Conservation (phyloP, 2,797 vertebrate genomes). For the Sebastes vulpes region DNA sequence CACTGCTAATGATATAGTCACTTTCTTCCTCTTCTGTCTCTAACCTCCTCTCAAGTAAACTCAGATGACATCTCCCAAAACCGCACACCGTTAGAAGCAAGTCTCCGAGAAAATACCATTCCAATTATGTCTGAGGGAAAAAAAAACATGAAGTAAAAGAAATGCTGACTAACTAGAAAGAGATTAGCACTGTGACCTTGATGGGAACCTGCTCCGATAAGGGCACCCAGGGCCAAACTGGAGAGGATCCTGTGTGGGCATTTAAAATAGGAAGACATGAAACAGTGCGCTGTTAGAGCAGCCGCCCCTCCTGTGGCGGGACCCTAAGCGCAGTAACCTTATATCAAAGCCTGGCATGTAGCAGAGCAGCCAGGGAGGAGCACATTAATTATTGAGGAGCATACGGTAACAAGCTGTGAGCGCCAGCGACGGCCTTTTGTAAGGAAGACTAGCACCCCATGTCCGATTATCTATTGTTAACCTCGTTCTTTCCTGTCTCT, state of each 20-base stretch:
- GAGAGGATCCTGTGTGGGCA: conserved; percentile 20
- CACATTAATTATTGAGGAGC: conserved; percentile 86
- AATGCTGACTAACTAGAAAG: conserved; percentile 49
- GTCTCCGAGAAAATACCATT: conserved; percentile 30
- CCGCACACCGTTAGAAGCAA: conserved; percentile 3
- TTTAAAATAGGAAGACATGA: conserved; percentile 84
- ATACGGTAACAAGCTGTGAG: conserved; percentile 84
- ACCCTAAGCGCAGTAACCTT: conserved; percentile 83
- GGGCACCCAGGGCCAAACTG: conserved; percentile 43
- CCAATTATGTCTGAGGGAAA: conserved; percentile 40
- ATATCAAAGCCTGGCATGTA: conserved; percentile 85
- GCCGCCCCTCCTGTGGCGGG: conserved; percentile 73
- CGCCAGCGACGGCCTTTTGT: conserved; percentile 71
- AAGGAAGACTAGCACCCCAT: conserved; percentile 73
- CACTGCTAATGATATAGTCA: not conserved
- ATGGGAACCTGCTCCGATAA: conserved; percentile 24
- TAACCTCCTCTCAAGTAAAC: not conserved
- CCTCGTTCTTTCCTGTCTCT: conserved; percentile 39
- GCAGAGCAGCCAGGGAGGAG: conserved; percentile 79
- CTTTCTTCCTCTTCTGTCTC: not conserved
- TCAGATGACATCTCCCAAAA: not conserved
- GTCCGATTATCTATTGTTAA: conserved; percentile 84
- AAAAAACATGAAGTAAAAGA: conserved; percentile 8
- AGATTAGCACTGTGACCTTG: conserved; percentile 32
- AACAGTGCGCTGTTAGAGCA: conserved; percentile 70